Percentiles rank a stretch among this genome's conserved stretches.
phyloP scores from a whole-genome alignment of 1,140 invertebrate species.

The Trissolcus basalis region DNA sequence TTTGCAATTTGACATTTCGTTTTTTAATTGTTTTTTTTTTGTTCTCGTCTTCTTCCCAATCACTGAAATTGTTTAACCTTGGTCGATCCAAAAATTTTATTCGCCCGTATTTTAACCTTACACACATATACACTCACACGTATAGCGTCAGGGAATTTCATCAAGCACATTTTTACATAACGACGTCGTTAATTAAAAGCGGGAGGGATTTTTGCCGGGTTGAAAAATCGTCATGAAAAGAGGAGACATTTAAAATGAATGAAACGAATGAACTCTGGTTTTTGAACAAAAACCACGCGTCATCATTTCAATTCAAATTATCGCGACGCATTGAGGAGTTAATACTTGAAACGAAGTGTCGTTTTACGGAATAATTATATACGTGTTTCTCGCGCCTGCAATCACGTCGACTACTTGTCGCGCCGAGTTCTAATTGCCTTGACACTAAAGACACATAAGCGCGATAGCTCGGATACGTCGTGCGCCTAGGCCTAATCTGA shows the following conservation, averaged over 20 bases:
- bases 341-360: slow-evolving; percentile 42
- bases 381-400: slow-evolving; percentile 41
- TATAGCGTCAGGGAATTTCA: too few relatives aligned
- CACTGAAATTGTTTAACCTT: too few relatives aligned
- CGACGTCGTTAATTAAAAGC: too few relatives aligned
- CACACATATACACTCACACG: too few relatives aligned
- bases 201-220: too few relatives aligned
- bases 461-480: slow-evolving; percentile 45
- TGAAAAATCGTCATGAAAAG: too few relatives aligned
- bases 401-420: slow-evolving; percentile 53
- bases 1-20: too few relatives aligned
- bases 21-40: too few relatives aligned
- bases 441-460: slow-evolving; percentile 37
- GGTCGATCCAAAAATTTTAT: too few relatives aligned
- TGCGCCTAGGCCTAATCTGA: slow-evolving; percentile 27
- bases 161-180: too few relatives aligned
- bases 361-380: slow-evolving; percentile 53
- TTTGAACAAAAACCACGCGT: background rate
- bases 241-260: slow-evolving; percentile 6
- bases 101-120: too few relatives aligned
- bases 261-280: background rate
- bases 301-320: slow-evolving; percentile 13
- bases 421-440: slow-evolving; percentile 42
- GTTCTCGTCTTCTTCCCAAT: too few relatives aligned
- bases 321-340: slow-evolving; percentile 11